Conservation (phyloP, 2,113 vertebrate species). For the Capreolus pygargus region DNA sequence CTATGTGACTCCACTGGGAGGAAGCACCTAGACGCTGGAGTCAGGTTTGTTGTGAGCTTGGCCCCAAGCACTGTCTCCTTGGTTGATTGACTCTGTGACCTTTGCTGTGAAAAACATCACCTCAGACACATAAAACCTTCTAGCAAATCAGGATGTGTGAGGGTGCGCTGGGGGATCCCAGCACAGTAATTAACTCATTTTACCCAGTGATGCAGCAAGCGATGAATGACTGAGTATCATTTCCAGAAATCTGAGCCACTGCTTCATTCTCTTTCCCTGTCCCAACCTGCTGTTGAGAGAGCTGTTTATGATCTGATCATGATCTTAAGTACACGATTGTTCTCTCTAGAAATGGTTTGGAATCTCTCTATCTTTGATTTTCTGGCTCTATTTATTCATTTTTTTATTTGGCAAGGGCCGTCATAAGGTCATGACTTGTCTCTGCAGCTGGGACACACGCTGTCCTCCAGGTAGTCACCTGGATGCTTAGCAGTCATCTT, state of each 20-base stretch:
- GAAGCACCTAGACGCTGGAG: too few species aligned
- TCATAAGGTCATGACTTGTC: neutral
- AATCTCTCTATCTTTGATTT: neutral
- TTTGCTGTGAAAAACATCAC: neutral
- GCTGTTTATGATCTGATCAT: neutral
- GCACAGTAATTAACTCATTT: neutral
- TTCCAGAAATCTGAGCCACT: neutral
- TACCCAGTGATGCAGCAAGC: neutral
- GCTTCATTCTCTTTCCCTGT: neutral
- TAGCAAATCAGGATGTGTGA: neutral
- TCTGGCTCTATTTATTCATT: neutral
- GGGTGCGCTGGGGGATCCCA: neutral
- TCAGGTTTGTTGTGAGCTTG: too few species aligned
- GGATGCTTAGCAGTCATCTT: neutral
- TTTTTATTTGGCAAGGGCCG: neutral
- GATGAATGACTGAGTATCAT: neutral
- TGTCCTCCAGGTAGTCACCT: too few species aligned
- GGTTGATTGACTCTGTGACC: neutral
- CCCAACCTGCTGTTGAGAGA: neutral
- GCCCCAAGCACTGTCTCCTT: neutral
- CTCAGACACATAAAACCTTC: neutral
- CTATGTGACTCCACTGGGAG: rapidly evolving
- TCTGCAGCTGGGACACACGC: neutral
- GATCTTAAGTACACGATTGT: neutral
- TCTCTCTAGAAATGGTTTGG: neutral